phyloP scores from a whole-genome alignment of 1,140 invertebrate genomes.

The Lepidostoma basale region DNA sequence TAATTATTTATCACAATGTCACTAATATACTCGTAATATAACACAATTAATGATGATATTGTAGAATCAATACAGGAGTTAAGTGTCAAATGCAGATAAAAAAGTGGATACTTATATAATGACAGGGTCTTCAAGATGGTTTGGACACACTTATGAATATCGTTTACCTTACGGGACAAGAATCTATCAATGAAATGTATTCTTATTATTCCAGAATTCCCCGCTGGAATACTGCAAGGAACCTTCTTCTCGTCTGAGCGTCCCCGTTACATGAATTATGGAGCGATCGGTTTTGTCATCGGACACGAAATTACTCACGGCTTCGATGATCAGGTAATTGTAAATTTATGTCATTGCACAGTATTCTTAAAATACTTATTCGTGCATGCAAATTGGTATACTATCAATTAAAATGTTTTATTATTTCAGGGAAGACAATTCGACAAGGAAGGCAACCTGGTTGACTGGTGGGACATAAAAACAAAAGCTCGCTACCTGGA shows the following conservation, averaged over 20 bases:
- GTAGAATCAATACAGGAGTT: too few species aligned
- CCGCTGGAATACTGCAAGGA: slow-evolving; percentile 89
- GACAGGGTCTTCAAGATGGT: too few species aligned
- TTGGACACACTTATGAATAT: too few species aligned
- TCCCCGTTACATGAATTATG: slow-evolving; percentile 91
- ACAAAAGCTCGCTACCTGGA: slow-evolving; percentile 79
- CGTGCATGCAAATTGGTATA: neutral
- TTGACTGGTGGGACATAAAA: slow-evolving; percentile 81
- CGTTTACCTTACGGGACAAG: too few species aligned
- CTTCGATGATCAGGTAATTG: slow-evolving; percentile 83
- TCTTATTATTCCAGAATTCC: slow-evolving; percentile 71
- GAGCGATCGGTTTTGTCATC: slow-evolving; percentile 90
- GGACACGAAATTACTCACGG: slow-evolving; percentile 94
- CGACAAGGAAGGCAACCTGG: slow-evolving; percentile 85
- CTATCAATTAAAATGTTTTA: neutral
- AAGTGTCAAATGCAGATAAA: too few species aligned
- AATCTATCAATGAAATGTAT: too few species aligned
- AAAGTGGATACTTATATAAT: too few species aligned
- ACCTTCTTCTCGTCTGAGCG: slow-evolving; percentile 83
- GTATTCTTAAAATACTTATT: neutral
- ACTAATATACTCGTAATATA: too few species aligned
- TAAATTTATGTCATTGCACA: too few species aligned
- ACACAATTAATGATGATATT: too few species aligned
- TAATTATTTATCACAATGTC: too few species aligned
- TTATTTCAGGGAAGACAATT: slow-evolving; percentile 76